phyloP scores from a whole-genome alignment of 1,140 invertebrate species.

The Sarcophaga bullata region DNA sequence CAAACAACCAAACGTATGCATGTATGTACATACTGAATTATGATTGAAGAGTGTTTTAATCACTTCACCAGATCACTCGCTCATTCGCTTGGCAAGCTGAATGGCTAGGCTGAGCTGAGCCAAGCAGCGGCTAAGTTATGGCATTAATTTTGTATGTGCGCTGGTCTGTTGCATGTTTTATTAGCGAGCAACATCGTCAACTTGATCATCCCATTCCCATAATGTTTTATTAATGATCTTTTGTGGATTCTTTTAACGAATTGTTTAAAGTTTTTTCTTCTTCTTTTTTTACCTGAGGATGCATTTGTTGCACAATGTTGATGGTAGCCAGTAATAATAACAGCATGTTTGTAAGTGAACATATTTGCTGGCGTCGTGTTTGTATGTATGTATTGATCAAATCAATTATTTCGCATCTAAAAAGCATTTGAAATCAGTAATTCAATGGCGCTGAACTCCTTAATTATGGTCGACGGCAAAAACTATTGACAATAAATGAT shows the following conservation, averaged over 20 bases:
- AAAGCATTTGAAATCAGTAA: no score
- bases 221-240: slow-evolving; percentile 41
- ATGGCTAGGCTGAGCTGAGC: no score
- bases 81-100: neutral
- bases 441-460: no score
- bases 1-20: no score
- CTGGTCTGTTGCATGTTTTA: neutral
- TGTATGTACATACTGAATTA: slow-evolving; percentile 27
- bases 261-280: slow-evolving; percentile 36
- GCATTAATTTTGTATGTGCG: no score
- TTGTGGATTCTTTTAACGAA: slow-evolving; percentile 34
- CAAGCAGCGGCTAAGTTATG: no score
- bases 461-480: no score
- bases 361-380: neutral
- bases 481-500: no score
- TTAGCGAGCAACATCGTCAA: no score
- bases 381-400: neutral
- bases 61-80: neutral
- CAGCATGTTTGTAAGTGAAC: neutral
- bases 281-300: neutral
- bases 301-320: slow-evolving; percentile 6
- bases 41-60: slow-evolving; percentile 28
- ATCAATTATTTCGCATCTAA: neutral
- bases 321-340: neutral
- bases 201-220: slow-evolving; percentile 34